Conservation (phyloP, 2,797 vertebrate genomes). For the Eptatretus atami region DNA sequence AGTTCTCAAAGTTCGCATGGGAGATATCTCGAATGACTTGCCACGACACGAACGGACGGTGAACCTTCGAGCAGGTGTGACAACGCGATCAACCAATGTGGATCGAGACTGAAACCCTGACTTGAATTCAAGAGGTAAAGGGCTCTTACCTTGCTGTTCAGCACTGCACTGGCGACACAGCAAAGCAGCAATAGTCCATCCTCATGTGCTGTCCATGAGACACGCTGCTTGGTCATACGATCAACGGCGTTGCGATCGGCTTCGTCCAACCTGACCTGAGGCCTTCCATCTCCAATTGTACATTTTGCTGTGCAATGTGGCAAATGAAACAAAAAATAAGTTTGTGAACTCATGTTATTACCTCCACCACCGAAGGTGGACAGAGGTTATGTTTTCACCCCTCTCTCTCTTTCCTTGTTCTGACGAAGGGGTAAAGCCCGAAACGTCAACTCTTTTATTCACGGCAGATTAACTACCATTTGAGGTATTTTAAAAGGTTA, state of each 20-base stretch:
- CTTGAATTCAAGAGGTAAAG: neutral
- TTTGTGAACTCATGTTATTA: too few relatives aligned
- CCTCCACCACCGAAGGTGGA: too few relatives aligned
- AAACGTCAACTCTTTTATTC: too few relatives aligned
- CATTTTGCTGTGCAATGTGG: too few relatives aligned
- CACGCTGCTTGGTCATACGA: conserved; percentile 55
- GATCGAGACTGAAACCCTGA: neutral
- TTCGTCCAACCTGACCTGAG: conserved; percentile 24
- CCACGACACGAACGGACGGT: conserved; percentile 44
- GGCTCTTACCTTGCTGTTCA: conserved; percentile 42
- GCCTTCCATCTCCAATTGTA: neutral
- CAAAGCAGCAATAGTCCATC: conserved; percentile 74
- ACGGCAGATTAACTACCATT: too few relatives aligned
- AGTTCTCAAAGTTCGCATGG: conserved; percentile 45
- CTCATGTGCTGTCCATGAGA: conserved; percentile 49
- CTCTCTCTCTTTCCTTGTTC: too few relatives aligned
- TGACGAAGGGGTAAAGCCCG: too few relatives aligned
- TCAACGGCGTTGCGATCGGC: conserved; percentile 45
- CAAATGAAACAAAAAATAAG: too few relatives aligned
- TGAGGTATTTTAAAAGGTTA: too few relatives aligned
- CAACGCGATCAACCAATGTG: neutral
- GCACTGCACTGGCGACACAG: conserved; percentile 43
- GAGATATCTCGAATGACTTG: conserved; percentile 59
- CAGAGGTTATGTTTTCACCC: too few relatives aligned
- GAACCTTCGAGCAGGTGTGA: conserved; percentile 19